Evolutionary conservation across 2,888 invertebrate genomes (phyloP), one percentile per base, ranked within the genome.

Genomic region (Dryadula phaetusa): DNA sequence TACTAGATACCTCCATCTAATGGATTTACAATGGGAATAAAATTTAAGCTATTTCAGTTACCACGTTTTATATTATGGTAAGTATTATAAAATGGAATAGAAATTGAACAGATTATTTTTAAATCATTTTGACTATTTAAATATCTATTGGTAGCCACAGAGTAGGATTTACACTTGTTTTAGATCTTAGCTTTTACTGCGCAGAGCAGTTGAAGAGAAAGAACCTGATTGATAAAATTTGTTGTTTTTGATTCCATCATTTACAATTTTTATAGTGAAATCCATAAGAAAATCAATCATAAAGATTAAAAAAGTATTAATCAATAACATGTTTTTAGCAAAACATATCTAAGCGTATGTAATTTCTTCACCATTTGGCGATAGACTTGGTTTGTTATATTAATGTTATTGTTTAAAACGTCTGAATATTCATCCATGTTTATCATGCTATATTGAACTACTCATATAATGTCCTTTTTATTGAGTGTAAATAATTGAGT

Each of bases 401-500:
- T 34, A 34, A 53, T 53, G 22, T 22, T 8, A 37, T 20, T 37
- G 54, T 34, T 54, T 54, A 37, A 22, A 22, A 22, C 25, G 56
- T 20, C 56, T 56, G 37, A 22, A 56, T 56, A 8, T 56, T 56
- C 37, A 22, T 56, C 37, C 40, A 56, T n/a, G 40, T 56, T 56
- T 56, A 82, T 82, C 83, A 81, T 84, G 82, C 82, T 85, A 87
- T 86, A 88, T 86, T 86, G 89, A 90, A 92, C 88, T 86, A 84
- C 87, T 86, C 87, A 82, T 89, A 88, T 92, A 91, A 90, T 81
- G 89, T 88, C 87, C 87, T 90, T 91, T 92, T 92, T 91, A 92
- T 92, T 86, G 90, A 90, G 92, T 92, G 92, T 92, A 92, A 92
- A 92, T 92, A 92, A 92, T 92, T 90, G 90, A 89, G 90, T 88